Evolutionary conservation across 2,888 invertebrate species (phyloP).

Genomic region (Serripes groenlandicus): DNA sequence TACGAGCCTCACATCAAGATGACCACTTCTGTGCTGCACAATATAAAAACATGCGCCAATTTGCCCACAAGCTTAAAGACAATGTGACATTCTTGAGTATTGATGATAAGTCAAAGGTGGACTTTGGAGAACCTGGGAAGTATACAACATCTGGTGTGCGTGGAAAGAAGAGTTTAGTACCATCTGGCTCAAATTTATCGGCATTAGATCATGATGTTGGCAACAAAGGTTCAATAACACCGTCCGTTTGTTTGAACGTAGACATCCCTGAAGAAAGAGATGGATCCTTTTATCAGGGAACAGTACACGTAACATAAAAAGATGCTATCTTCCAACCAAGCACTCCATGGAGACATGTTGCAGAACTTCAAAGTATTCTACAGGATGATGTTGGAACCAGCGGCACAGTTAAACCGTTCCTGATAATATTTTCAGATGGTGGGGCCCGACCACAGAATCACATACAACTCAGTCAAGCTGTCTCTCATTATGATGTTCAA

Average conservation of each 20-base stretch:
- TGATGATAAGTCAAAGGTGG: conserved; percentile 64
- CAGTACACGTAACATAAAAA: conserved; percentile 40
- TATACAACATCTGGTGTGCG: conserved; percentile 53
- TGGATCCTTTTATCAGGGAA: conserved; percentile 49
- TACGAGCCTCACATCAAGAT: conserved; percentile 25
- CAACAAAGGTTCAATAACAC: conserved; percentile 55
- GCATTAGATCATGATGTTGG: conserved; percentile 56
- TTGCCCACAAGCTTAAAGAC: conserved; percentile 28
- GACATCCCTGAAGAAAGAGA: conserved; percentile 41
- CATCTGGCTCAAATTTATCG: conserved; percentile 14
- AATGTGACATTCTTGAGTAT: conserved; percentile 37
- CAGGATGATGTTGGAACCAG: too few relatives aligned
- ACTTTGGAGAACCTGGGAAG: conserved; percentile 60
- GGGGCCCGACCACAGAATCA: conserved; percentile 34
- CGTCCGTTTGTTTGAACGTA: conserved; percentile 49
- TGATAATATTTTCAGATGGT: conserved; percentile 37
- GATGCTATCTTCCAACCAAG: conserved; percentile 48
- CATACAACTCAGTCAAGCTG: conserved; percentile 20
- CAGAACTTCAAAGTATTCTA: conserved; percentile 12
- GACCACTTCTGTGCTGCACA: conserved; percentile 37
- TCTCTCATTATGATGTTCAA: conserved; percentile 22
- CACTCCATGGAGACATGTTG: conserved; percentile 1
- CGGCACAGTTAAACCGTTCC: background rate
- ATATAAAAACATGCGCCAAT: conserved; percentile 33
- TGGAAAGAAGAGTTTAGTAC: conserved; percentile 65